These are phyloP conservation scores for Phragmatobia fuliginosa DNA, from an alignment of 2,888 invertebrate species.

Conservation along the genomic window DNA sequence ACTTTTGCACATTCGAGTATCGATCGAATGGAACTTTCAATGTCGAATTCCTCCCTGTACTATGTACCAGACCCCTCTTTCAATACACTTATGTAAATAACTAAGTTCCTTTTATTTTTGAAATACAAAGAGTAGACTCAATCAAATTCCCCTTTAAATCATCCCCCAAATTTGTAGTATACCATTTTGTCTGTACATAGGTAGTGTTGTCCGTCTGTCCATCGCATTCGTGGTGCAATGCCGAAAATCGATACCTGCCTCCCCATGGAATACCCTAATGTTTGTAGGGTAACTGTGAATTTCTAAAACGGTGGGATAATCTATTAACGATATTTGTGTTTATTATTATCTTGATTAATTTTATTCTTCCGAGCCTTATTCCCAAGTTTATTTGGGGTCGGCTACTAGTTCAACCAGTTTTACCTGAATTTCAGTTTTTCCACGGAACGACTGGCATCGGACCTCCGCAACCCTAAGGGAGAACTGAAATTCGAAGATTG, in stretches of 20 bases:
- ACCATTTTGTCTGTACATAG: slow-evolving; percentile 15
- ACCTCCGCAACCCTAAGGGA: no score
- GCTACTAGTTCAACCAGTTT: no score
- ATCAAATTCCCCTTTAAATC: slow-evolving; percentile 11
- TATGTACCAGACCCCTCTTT: no score
- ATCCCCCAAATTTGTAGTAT: slow-evolving; percentile 14
- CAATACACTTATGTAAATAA: neutral
- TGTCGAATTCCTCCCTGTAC: neutral
- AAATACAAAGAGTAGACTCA: slow-evolving; percentile 8
- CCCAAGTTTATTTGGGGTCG: no score
- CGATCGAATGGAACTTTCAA: neutral
- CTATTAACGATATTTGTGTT: neutral
- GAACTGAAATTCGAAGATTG: no score
- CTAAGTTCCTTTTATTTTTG: slow-evolving; percentile 9
- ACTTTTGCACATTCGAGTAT: neutral
- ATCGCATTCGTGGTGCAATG: slow-evolving; percentile 51
- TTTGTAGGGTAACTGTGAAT: slow-evolving; percentile 6
- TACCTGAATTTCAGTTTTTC: no score
- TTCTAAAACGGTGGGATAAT: slow-evolving; percentile 4
- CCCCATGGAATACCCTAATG: slow-evolving; percentile 49
- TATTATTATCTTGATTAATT: neutral
- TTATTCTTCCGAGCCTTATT: no score
- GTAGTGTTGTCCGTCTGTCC: slow-evolving; percentile 39
- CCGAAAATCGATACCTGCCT: slow-evolving; percentile 53
- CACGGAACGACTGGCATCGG: no score